phyloP scores from a whole-genome alignment of 2,113 vertebrate genomes.

The Platysteira castanea region DNA sequence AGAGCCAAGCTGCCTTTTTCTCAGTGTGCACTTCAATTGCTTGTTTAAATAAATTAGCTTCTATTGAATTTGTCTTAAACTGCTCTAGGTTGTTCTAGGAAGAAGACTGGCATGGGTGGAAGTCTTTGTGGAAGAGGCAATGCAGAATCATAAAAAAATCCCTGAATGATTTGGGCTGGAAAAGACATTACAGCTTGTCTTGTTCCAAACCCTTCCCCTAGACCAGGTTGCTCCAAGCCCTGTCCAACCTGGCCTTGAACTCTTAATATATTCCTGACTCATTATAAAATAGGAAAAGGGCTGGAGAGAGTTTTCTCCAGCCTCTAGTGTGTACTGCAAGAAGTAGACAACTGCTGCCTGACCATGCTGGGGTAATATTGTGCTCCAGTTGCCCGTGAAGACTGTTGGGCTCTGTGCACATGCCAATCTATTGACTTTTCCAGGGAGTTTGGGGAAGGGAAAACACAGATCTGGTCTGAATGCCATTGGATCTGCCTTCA shows the following conservation, averaged over 20 bases:
- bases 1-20: not conserved
- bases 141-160: not conserved
- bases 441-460: not conserved
- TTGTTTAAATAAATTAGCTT: not conserved
- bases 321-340: not conserved
- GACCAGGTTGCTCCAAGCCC: not conserved
- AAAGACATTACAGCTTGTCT: not conserved
- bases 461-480: not conserved
- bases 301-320: not conserved
- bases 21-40: not conserved
- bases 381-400: not conserved
- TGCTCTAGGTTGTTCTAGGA: not conserved
- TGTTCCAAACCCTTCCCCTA: not conserved
- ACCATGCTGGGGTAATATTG: not conserved
- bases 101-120: not conserved
- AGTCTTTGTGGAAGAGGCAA: not conserved
- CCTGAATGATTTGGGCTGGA: not conserved
- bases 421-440: not conserved
- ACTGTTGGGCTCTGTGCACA: not conserved
- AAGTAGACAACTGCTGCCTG: not conserved
- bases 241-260: not conserved
- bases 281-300: not conserved
- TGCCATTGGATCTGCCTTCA: not conserved
- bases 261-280: not conserved
- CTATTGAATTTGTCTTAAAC: not conserved